Percentiles rank a stretch among this genome's conserved stretches.
Conservation (phyloP, 2,797 vertebrate species). For the Syngnathus acus region DNA sequence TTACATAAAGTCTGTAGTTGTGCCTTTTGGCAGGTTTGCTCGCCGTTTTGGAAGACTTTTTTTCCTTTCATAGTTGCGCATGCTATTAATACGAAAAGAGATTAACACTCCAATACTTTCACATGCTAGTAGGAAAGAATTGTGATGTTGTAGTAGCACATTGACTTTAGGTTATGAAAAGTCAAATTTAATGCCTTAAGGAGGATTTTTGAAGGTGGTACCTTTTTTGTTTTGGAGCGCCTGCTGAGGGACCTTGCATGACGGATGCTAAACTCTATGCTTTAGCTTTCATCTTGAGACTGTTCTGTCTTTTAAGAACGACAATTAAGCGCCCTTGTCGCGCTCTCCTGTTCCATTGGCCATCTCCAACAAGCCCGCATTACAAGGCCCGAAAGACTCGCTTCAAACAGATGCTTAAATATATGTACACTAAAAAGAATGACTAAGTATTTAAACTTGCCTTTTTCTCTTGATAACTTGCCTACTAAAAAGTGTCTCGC, state of each 20-base stretch:
- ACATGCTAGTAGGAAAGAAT: slow-evolving; percentile 8
- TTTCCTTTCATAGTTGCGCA: neutral
- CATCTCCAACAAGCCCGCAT: neutral
- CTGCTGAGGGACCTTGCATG: neutral
- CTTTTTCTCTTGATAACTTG: slow-evolving; percentile 18
- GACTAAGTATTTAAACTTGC: slow-evolving; percentile 28
- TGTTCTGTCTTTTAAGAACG: neutral
- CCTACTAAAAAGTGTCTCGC: slow-evolving; percentile 7
- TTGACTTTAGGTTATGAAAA: neutral
- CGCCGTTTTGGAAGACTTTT: neutral
- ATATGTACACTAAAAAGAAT: neutral
- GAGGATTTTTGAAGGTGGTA: neutral
- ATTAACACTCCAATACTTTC: slow-evolving; percentile 2
- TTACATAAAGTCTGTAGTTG: neutral
- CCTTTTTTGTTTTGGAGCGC: neutral
- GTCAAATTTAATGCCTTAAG: slow-evolving; percentile 2
- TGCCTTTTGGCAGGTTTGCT: slow-evolving; percentile 4
- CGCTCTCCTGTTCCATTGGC: neutral
- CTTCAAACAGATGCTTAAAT: neutral
- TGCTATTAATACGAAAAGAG: slow-evolving; percentile 4
- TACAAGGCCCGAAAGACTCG: neutral
- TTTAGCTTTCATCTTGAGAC: neutral
- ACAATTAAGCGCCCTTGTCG: neutral
- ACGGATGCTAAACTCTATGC: neutral
- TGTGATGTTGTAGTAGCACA: slow-evolving; percentile 2